These are phyloP conservation scores for Danio rerio DNA, from an alignment of 2,113 vertebrate species.

Conservation along the genomic window GRCz12tu NC_133190.1:41379501-41380000, in stretches of 20 bases:
- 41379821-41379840: constrained; percentile 71
- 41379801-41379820: constrained; percentile 43
- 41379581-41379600: not conserved
- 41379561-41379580: constrained; percentile 9
- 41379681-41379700: constrained; percentile 1
- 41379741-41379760: constrained; percentile 63
- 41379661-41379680: not conserved
- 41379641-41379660: not conserved
- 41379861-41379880: constrained; percentile 59
- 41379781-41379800: constrained; percentile 26
- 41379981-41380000: constrained; percentile 66
- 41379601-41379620: constrained; percentile 44
- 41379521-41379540: constrained; percentile 55
- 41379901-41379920: constrained; percentile 73
- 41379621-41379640: constrained; percentile 2
- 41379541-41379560: constrained; percentile 50
- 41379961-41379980: constrained; percentile 74
- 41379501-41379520: constrained; percentile 66
- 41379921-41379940: constrained; percentile 79
- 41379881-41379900: constrained; percentile 67
- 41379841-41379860: constrained; percentile 63
- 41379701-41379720: constrained; percentile 19
- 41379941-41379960: constrained; percentile 75
- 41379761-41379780: constrained; percentile 32
- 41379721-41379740: constrained; percentile 41